These are phyloP conservation scores for Cyclargus thomasi DNA, from an alignment of 1,140 invertebrate genomes.

Conservation along the genomic window DNA sequence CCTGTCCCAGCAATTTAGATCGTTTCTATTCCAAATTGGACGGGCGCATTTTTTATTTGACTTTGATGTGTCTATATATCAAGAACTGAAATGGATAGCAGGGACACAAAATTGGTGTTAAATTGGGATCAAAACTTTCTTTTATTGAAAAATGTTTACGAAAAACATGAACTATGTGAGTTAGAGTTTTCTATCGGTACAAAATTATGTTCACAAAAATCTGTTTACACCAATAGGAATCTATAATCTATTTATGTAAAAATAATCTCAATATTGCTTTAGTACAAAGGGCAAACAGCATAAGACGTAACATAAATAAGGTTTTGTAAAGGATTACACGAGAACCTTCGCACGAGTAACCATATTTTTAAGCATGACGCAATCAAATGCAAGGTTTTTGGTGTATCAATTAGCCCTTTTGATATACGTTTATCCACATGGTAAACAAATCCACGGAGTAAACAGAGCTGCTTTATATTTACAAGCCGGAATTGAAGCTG, in stretches of 20 bases:
- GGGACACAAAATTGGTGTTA: not conserved
- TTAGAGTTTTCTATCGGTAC: too few species aligned
- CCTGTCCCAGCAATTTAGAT: not conserved
- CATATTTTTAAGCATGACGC: slow-evolving; percentile 8
- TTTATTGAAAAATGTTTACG: not conserved
- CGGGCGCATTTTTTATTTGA: slow-evolving; percentile 1
- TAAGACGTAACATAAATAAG: not conserved
- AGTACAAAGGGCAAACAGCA: not conserved
- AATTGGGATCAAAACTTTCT: not conserved
- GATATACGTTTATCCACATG: slow-evolving; percentile 11
- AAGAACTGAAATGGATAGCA: not conserved
- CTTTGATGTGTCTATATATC: slow-evolving; percentile 1
- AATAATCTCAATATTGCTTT: not conserved
- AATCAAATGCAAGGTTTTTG: slow-evolving; percentile 3
- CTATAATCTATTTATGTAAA: too few species aligned
- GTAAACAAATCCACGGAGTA: slow-evolving; percentile 9
- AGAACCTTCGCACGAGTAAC: slow-evolving; percentile 4
- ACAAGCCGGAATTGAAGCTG: slow-evolving; percentile 5
- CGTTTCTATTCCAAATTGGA: not conserved
- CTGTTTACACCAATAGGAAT: too few species aligned
- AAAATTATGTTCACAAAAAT: too few species aligned
- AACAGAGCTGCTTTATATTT: slow-evolving; percentile 8
- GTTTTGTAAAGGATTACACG: not conserved
- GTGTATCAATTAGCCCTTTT: slow-evolving; percentile 12
- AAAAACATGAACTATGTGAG: not conserved